Evolutionary conservation across 2,113 vertebrate species (phyloP).

Genomic region (Syngnathoides biaculeatus): DNA sequence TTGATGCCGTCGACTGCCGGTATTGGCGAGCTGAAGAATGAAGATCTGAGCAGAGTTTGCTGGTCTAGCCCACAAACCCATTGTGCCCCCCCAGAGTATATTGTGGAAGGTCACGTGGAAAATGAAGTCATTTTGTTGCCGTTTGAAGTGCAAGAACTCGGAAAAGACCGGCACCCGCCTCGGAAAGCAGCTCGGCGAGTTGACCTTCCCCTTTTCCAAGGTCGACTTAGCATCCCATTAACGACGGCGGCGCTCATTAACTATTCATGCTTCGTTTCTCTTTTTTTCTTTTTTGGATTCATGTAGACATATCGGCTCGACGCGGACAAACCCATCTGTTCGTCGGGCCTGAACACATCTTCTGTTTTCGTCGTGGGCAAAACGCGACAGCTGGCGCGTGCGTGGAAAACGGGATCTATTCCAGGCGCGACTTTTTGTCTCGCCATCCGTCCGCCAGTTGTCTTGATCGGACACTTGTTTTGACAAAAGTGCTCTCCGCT

Average conservation of each 20-base stretch:
- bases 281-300: neutral
- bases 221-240: slow-evolving; percentile 46
- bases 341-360: slow-evolving; percentile 3
- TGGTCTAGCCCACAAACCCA: neutral
- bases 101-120: neutral
- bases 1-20: no score
- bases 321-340: slow-evolving; percentile 23
- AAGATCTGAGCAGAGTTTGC: neutral
- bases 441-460: slow-evolving; percentile 10
- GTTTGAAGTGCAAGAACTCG: neutral
- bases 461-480: slow-evolving; percentile 24
- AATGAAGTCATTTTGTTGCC: neutral
- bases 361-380: slow-evolving; percentile 9
- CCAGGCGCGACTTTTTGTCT: slow-evolving; percentile 14
- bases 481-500: slow-evolving; percentile 17
- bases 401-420: slow-evolving; percentile 6
- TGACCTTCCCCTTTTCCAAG: slow-evolving; percentile 45
- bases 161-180: neutral
- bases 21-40: neutral
- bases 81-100: neutral
- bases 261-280: slow-evolving; percentile 53
- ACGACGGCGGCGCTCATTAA: slow-evolving; percentile 57
- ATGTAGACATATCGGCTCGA: slow-evolving; percentile 11
- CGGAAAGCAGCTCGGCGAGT: slow-evolving; percentile 9
- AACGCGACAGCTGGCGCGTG: slow-evolving; percentile 22